Evolutionary conservation across 1,140 invertebrate species (phyloP).

Genomic region (Maconellicoccus hirsutus): DNA sequence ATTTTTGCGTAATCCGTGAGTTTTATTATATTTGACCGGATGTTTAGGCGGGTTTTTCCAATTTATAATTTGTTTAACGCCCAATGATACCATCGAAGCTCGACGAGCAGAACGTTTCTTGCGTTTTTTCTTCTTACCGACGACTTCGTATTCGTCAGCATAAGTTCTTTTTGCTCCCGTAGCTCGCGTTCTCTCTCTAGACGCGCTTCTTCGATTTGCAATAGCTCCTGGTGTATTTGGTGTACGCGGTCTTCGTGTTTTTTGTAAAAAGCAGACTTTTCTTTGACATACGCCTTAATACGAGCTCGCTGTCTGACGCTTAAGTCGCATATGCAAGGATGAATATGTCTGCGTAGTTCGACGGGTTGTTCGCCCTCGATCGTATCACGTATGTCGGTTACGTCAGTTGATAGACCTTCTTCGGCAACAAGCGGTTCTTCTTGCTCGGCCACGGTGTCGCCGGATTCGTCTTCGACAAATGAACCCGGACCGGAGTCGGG

Average conservation of each 20-base stretch:
- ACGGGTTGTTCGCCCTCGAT: background rate
- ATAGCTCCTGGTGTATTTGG: background rate
- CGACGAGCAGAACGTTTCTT: background rate
- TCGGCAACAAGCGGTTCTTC: background rate
- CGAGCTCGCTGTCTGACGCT: background rate
- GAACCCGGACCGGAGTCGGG: background rate
- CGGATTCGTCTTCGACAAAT: background rate
- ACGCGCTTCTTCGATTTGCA: background rate
- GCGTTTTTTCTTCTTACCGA: background rate
- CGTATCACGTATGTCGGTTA: background rate
- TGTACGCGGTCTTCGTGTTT: background rate
- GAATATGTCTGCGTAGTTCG: background rate
- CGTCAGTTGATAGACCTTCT: too few species aligned
- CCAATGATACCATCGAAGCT: slow-evolving; percentile 11
- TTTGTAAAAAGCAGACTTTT: background rate
- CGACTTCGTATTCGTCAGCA: background rate
- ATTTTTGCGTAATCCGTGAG: background rate
- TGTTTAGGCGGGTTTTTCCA: background rate
- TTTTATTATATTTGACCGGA: background rate
- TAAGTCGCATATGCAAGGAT: slow-evolving; percentile 1
- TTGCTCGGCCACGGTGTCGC: background rate
- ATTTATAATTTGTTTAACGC: background rate
- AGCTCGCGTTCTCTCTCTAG: background rate
- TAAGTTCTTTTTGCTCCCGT: background rate
- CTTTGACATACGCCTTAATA: background rate